Base-by-base conservation (phyloP, 2,888 invertebrate genomes). In the Ochlodes sylvanus region DNA sequence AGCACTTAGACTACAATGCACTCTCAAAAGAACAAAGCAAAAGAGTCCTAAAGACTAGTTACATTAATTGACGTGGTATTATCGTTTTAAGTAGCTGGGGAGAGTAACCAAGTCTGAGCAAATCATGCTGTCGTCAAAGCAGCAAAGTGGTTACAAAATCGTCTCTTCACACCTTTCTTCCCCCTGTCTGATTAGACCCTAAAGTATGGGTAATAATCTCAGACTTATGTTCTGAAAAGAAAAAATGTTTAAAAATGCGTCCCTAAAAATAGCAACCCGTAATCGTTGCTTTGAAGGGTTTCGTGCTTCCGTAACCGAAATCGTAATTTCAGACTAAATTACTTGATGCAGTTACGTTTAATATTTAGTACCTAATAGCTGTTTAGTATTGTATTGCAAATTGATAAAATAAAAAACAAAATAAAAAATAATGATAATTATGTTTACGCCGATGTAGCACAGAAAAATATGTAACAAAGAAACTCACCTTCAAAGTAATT, bases 11-110 rank as follows among this genome's bases (percentile, higher is more conserved):
- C 55, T 55, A 61, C 61, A 67, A 67, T 67, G 61, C 67, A 42
- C 47, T 34, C 56, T 56, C 66, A 67, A 61, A 65, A 60, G 66
- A 67, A 67, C 66, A 67, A 67, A 67, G 60, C 52, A 50, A 44
- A 57, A 52, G 58, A 41, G 42, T 60, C 54, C 42, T 66, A 19
- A 47, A 61, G 60, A 60, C 66, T 44, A 67, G 66, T 67, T 61
- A 60, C 67, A 61, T 67, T 67, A 67, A 67, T 67, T 67, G 67
- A 67, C 67, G 67, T 60, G 54, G 32, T 32, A 67, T 55, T 61
- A 67, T 67, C 54, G 66, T 41, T 44, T 54, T 55, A 55, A 61
- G 67, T 67, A 67, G 61, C 67, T 55, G n/a, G 61, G 61, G 67
- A 54, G 60, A 50, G 58, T n/a, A 64, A 57, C 60, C 50, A 19